phyloP scores from a whole-genome alignment of 2,888 invertebrate genomes.

The Brachyopa scutellaris region DNA sequence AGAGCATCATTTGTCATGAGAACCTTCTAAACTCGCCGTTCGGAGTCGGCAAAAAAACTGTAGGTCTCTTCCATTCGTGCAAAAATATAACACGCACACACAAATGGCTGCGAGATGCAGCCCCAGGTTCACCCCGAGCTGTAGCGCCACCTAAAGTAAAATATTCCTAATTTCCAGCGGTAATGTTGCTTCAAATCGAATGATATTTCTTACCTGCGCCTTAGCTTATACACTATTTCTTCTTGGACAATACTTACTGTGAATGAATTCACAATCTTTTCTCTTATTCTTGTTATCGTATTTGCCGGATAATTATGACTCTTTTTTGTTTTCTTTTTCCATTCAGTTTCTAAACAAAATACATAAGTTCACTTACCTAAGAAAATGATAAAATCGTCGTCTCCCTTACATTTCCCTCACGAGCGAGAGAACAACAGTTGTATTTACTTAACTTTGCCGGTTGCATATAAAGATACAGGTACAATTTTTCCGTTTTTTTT shows the following conservation, averaged over 20 bases:
- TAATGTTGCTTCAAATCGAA: no score
- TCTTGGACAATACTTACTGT: background rate
- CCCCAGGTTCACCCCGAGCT: no score
- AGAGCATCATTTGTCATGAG: no score
- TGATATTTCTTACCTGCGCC: slow-evolving; percentile 8
- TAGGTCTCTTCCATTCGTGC: no score
- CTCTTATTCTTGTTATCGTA: background rate
- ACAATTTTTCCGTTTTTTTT: background rate
- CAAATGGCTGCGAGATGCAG: no score
- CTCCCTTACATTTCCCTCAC: background rate
- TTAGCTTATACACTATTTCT: background rate
- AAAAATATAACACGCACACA: no score
- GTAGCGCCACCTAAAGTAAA: no score
- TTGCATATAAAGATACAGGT: slow-evolving; percentile 24
- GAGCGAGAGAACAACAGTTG: background rate
- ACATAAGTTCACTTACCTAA: slow-evolving; percentile 44
- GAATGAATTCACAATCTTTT: background rate
- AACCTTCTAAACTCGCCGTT: no score
- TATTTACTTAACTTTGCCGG: slow-evolving; percentile 13
- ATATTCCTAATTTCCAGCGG: no score
- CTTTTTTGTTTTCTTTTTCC: background rate
- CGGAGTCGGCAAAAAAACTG: no score
- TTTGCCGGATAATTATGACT: no score
- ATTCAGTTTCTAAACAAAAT: slow-evolving; percentile 56
- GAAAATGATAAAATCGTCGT: background rate